Conservation (phyloP, 2,113 vertebrate genomes). For the Limnothrissa miodon region DNA sequence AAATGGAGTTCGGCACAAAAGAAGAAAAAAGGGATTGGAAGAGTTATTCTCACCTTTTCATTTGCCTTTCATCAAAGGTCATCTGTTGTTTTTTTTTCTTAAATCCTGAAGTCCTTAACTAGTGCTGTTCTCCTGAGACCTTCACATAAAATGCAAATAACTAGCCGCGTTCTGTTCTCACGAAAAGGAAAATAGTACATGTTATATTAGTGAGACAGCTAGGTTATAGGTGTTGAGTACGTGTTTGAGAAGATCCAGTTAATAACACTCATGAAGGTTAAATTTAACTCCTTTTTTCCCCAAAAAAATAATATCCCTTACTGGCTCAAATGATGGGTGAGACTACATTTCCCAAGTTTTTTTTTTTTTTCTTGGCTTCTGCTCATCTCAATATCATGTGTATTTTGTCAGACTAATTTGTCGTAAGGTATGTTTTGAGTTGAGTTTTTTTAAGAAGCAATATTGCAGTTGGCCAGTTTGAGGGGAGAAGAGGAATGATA, state of each 20-base stretch:
- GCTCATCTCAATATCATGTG: constrained; percentile 7
- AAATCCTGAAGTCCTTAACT: background rate
- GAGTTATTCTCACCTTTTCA: constrained; percentile 2
- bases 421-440: constrained; percentile 4
- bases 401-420: constrained; percentile 4
- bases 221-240: background rate
- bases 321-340: constrained; percentile 32
- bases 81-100: background rate
- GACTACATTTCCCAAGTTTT: background rate
- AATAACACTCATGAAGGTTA: background rate
- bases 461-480: constrained; percentile 31
- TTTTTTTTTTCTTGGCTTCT: background rate
- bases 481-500: background rate
- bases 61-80: background rate
- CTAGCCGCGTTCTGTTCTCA: background rate
- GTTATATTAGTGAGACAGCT: background rate
- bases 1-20: background rate
- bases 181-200: background rate
- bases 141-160: background rate
- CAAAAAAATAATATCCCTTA: constrained; percentile 29
- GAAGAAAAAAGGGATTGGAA: background rate
- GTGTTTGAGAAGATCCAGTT: background rate
- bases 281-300: background rate
- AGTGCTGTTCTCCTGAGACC: background rate
- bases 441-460: constrained; percentile 34